These are phyloP conservation scores for Bombyx mandarina DNA, from an alignment of 1,140 invertebrate genomes.

Conservation along the genomic window DNA sequence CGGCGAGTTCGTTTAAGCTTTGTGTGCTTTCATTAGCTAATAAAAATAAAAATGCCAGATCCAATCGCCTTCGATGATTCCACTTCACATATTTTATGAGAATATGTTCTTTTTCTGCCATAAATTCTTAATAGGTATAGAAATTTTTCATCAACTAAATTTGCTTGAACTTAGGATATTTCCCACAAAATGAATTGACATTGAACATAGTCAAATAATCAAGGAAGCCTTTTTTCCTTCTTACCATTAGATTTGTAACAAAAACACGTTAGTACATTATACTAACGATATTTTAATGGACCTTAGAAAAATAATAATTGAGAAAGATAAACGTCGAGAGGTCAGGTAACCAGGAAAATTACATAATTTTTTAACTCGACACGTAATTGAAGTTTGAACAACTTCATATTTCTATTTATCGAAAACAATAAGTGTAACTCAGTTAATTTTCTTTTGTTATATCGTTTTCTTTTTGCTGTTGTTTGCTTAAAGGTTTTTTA, in stretches of 20 bases:
- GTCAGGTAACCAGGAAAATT: conserved; percentile 10
- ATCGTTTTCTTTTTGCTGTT: neutral
- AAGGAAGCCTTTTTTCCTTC: conserved; percentile 6
- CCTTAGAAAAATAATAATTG: conserved; percentile 9
- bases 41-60: too few relatives aligned
- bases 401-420: neutral
- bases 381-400: too few relatives aligned
- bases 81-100: too few relatives aligned
- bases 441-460: neutral
- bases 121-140: too few relatives aligned
- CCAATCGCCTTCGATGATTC: too few relatives aligned
- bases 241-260: conserved; percentile 19
- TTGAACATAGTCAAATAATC: neutral
- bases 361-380: neutral
- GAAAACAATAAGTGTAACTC: neutral
- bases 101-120: too few relatives aligned
- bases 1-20: too few relatives aligned
- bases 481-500: neutral
- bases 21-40: too few relatives aligned
- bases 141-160: too few relatives aligned
- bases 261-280: conserved; percentile 10
- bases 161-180: too few relatives aligned
- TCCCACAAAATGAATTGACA: too few relatives aligned
- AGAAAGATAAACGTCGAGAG: conserved; percentile 16
- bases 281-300: conserved; percentile 29